A percentile compares a stretch with the other conserved stretches of the same genome.
Conservation (phyloP, 2,113 vertebrate species). For the Microtus richardsoni region DNA sequence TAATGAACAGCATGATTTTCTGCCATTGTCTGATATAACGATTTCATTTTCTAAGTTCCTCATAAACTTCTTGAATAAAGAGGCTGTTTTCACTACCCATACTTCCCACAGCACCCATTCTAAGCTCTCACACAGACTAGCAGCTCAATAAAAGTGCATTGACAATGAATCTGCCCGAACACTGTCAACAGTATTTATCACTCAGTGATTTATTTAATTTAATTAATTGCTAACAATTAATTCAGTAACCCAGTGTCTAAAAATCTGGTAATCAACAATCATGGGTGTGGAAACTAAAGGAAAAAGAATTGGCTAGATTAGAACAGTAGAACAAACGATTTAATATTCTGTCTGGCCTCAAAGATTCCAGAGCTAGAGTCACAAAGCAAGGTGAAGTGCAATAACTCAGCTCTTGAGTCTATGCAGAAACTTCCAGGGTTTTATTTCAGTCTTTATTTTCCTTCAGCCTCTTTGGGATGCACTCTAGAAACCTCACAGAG, state of each 20-base stretch:
- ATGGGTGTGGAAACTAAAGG: not conserved
- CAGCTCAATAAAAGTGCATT: not conserved
- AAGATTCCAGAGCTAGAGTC: not conserved
- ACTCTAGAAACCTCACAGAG: not conserved
- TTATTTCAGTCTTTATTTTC: not conserved
- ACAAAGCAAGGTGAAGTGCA: not conserved
- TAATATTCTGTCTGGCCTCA: not conserved
- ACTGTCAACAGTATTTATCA: not conserved
- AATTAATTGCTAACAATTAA: constrained; percentile 12
- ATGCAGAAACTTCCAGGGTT: not conserved
- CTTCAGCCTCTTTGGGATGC: not conserved
- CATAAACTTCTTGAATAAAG: constrained; percentile 19
- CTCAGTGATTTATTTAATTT: not conserved
- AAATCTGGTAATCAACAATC: not conserved
- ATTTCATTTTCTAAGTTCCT: constrained; percentile 24
- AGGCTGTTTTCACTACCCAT: not conserved
- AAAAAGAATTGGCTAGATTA: constrained; percentile 4
- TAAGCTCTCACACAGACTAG: constrained; percentile 8
- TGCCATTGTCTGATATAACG: not conserved
- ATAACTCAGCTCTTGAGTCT: not conserved
- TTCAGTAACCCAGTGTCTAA: constrained; percentile 14
- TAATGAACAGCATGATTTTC: not conserved
- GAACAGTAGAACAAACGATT: not conserved
- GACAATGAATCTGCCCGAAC: not conserved
- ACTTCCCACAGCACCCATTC: not conserved